Percentiles rank a stretch among this genome's conserved stretches.
These are phyloP conservation scores for Elgaria multicarinata DNA, from an alignment of 2,113 vertebrate genomes.

Conservation along the genomic window DNA sequence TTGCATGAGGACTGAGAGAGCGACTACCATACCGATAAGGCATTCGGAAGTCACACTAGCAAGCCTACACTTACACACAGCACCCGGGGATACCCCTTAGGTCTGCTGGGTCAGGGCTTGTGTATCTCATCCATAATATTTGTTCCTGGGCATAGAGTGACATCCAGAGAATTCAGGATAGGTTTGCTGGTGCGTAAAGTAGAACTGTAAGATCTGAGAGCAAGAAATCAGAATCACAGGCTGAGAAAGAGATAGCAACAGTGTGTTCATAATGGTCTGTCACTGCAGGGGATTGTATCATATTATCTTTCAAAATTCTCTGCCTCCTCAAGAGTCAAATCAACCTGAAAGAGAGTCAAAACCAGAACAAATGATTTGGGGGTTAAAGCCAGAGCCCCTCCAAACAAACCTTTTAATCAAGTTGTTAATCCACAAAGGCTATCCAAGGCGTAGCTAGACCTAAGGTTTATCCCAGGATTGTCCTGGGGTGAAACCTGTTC, in stretches of 20 bases:
- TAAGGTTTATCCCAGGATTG: too few relatives aligned
- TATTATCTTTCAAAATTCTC: neutral
- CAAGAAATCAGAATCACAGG: neutral
- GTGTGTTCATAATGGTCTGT: neutral
- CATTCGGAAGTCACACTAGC: neutral
- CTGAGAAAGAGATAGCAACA: neutral
- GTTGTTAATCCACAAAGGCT: neutral
- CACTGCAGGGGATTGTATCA: neutral
- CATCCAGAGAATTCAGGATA: neutral
- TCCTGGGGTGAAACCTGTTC: too few relatives aligned
- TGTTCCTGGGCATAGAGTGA: neutral
- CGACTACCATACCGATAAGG: neutral
- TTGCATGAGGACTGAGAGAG: neutral
- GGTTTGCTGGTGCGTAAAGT: neutral
- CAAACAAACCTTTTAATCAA: neutral
- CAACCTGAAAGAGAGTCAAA: neutral
- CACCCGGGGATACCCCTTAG: neutral
- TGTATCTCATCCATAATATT: too few relatives aligned
- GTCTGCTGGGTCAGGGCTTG: neutral
- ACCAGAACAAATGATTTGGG: neutral
- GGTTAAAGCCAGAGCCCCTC: neutral
- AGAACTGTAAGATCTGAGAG: neutral
- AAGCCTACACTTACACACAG: neutral
- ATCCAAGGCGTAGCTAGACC: too few relatives aligned
- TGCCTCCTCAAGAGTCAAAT: neutral